Base-by-base conservation (phyloP, 64 coral and sea anemone genomes). In the Dendrophyllia cribrosa region DNA sequence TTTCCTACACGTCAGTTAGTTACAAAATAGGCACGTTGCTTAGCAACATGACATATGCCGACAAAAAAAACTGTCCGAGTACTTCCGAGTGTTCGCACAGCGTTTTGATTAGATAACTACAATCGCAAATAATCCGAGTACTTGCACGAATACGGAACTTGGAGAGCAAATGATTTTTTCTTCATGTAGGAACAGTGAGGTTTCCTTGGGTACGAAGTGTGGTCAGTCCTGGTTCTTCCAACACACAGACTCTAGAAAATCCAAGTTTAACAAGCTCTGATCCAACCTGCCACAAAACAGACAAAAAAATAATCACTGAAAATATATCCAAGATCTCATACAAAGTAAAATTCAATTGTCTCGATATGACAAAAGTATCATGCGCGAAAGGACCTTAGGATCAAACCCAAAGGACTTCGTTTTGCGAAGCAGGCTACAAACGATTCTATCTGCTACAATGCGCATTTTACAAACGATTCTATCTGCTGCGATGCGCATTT, bases 201-300 rank as follows among this genome's bases (percentile, higher is more conserved):
- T 93, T 55, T 19, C 91, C 95, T 55, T 79, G 88, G 4, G 92
- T 93, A 9, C 92, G 84, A 44, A 97, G 88, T 12, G 73, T 78
- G 7, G 86, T 71, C 10, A 97, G 90, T 16, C 95, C 95, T 77
- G 93, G 74, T 25, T 97, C 95, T 56, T 97, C 95, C 19, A 97
- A 76, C n/a, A 97, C 92, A 75, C 95, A 94, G n/a, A 97, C 95
- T 51, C 89, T 88, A 13, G 95, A 85, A 46, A 90, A 97, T 82
- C 88, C 88, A 17, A 88, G 79, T 24, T 97, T 88, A 26, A 97
- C 88, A 51, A 97, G 92, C 56, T 88, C 83, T 69, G 92, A 82
- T 7, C 74, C 95, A 91, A 97, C 79, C 95, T 97, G 72, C 0
- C 68, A 86, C 11, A n/a, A 88, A 87, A 34, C n/a, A 43, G 43